phyloP scores from a whole-genome alignment of 1,140 invertebrate genomes.

The Lepidurus couesii region DNA sequence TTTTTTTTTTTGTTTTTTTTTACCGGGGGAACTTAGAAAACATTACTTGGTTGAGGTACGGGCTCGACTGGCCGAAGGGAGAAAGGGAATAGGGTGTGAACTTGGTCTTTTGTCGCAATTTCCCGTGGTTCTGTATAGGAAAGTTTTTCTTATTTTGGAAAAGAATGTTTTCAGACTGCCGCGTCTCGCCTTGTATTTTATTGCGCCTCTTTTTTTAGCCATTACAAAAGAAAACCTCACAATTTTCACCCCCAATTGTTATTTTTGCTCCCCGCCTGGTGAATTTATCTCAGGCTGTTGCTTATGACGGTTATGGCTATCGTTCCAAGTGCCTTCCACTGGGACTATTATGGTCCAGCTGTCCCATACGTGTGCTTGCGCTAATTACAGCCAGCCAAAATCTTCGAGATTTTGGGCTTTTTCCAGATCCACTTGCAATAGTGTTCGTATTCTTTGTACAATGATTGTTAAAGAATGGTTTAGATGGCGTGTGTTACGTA shows the following conservation, averaged over 20 bases:
- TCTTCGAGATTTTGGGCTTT: neutral
- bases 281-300: neutral
- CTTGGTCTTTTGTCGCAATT: neutral
- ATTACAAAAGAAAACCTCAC: neutral
- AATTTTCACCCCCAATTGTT: neutral
- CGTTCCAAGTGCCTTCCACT: neutral
- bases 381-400: neutral
- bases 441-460: no score
- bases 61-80: neutral
- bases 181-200: slow-evolving; percentile 6
- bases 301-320: neutral
- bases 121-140: neutral
- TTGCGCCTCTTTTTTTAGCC: slow-evolving; percentile 12
- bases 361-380: neutral
- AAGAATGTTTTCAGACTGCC: neutral
- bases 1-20: neutral
- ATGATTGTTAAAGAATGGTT: no score
- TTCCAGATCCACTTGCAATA: no score
- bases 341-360: neutral
- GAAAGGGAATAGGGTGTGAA: neutral
- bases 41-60: neutral
- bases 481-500: neutral
- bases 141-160: neutral
- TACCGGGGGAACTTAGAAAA: neutral
- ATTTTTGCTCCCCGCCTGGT: neutral